Evolutionary conservation across 2,888 invertebrate genomes (phyloP), one percentile per base, ranked within the genome.

Genomic region (Bombyx huttoni): DNA sequence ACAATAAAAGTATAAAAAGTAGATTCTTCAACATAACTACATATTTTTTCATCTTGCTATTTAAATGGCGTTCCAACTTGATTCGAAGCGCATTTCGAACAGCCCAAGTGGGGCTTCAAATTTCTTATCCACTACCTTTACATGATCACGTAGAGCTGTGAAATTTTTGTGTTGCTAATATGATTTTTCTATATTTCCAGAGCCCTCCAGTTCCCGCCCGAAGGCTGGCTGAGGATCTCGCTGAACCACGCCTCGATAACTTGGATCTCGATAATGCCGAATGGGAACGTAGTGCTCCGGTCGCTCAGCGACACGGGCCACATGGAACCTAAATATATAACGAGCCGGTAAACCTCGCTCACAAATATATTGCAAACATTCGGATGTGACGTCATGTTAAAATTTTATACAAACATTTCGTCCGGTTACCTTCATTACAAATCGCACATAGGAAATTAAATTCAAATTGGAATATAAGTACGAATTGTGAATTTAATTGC

Each of bases 191-290:
- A 5, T 5, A 34, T 6, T 75, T 91, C 56, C 84, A 97, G 99
- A 74, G 98, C 98, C 0, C 88, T 99, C 47, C 99, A 99, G 78
- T 94, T 99, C 70, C 98, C 98, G 0, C 94, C 98, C 0, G 98
- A 99, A 81, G 99, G 94, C 2, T 99, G 99, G 99, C 89, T 99
- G 10, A 91, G 99, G 54, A 92, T 99, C 69, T 93, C 93, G 10
- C 88, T 99, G 35, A 95, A 96, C 78, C 96, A 99, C 78, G 96
- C 94, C 33, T 98, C 98, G 57, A 94, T 99, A 56, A 98, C 98
- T 0, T 96, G 96, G 94, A 69, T 99, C 1, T 92, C 92, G 3
- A 94, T 99, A 61, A 88, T 92, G 51, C 95, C 98, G 0, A 93
- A 91, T 70, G 99, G 99, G 0, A 91, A 94, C 63, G 98, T 98